Conservation (phyloP, 2,797 vertebrate species). For the Muraenolepis orangiensis region DNA sequence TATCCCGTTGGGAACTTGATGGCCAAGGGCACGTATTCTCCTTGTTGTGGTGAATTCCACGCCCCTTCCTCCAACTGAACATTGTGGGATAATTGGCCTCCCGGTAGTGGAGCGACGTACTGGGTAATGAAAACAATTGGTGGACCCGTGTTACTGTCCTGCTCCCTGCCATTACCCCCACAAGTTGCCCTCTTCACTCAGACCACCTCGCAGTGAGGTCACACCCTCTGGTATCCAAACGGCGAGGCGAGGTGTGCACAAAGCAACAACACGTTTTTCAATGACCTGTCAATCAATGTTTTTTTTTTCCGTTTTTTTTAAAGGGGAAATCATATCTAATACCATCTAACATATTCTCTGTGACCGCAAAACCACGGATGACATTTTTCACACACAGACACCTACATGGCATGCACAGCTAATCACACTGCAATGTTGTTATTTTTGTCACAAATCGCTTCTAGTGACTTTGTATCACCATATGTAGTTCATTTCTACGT, state of each 20-base stretch:
- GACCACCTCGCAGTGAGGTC: neutral
- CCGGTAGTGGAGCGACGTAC: neutral
- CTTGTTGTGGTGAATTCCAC: neutral
- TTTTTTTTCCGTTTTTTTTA: neutral
- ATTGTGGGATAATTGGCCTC: slow-evolving; percentile 16
- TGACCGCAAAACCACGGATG: neutral
- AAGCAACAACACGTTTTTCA: neutral
- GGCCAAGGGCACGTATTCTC: slow-evolving; percentile 19
- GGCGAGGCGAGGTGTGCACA: slow-evolving; percentile 8
- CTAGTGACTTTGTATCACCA: no score
- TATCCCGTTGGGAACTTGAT: slow-evolving; percentile 20
- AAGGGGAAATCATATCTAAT: neutral
- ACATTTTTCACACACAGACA: no score
- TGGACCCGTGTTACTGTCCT: neutral
- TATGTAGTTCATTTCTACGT: neutral
- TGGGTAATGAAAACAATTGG: slow-evolving; percentile 2
- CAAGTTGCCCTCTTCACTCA: neutral
- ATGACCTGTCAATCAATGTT: neutral
- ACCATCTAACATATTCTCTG: neutral
- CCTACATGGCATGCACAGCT: no score
- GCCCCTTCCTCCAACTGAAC: slow-evolving; percentile 1
- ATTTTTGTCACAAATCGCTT: no score
- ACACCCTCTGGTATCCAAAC: neutral
- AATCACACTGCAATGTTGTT: no score
- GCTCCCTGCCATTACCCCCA: neutral